Evolutionary conservation across 53 echinoderm and acorn worm species (phyloP).

Genomic region (Pentamera pediparva): DNA sequence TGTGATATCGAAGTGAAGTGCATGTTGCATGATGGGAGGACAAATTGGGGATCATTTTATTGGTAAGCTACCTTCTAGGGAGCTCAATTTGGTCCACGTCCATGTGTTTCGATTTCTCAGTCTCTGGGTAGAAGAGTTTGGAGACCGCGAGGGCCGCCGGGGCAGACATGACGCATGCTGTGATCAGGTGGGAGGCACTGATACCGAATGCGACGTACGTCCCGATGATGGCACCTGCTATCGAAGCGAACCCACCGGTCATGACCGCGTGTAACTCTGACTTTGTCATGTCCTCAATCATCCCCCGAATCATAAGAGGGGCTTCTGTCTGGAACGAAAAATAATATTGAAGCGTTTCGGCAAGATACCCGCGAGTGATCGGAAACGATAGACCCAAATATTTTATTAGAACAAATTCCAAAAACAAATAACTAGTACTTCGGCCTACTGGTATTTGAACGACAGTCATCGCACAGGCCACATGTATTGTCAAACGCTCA

Average conservation of each 20-base stretch:
- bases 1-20: slow-evolving; percentile 55
- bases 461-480: too few species aligned
- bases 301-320: slow-evolving; percentile 69
- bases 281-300: slow-evolving; percentile 71
- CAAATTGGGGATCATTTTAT: neutral
- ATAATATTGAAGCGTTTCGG: too few species aligned
- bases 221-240: slow-evolving; percentile 60
- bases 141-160: slow-evolving; percentile 64
- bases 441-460: too few species aligned
- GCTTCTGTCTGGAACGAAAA: slow-evolving; percentile 75
- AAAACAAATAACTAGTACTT: too few species aligned
- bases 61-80: slow-evolving; percentile 53
- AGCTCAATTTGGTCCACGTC: slow-evolving; percentile 38
- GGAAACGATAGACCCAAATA: too few species aligned
- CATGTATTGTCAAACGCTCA: too few species aligned
- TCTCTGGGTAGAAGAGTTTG: slow-evolving; percentile 63
- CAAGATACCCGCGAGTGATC: too few species aligned
- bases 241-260: slow-evolving; percentile 93
- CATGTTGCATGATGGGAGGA: too few species aligned
- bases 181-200: slow-evolving; percentile 56
- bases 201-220: slow-evolving; percentile 54
- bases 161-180: slow-evolving; percentile 65
- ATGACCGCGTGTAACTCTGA: slow-evolving; percentile 93
- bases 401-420: too few species aligned
- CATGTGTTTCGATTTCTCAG: slow-evolving; percentile 40